These are phyloP conservation scores for Varanus salvator DNA, from an alignment of 2,113 vertebrate genomes.

Conservation along the genomic window DNA sequence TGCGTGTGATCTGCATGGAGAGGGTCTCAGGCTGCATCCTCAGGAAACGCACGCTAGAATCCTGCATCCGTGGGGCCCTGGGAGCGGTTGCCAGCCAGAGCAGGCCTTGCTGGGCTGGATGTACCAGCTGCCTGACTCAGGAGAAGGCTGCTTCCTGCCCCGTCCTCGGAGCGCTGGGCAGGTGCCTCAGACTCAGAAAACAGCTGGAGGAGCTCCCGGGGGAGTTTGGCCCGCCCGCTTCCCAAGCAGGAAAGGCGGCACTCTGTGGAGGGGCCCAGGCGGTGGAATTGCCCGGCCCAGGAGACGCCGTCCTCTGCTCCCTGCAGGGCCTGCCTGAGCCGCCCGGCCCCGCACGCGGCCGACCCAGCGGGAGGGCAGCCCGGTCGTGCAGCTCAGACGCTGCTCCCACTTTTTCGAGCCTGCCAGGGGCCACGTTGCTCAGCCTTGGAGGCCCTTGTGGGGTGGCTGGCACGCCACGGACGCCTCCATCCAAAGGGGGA, in stretches of 20 bases:
- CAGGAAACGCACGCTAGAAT: not conserved
- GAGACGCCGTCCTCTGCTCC: not conserved
- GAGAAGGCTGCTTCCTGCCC: not conserved
- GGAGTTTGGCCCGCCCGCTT: not conserved
- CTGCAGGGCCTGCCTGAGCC: not conserved
- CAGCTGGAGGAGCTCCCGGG: not conserved
- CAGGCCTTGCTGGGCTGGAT: too few species aligned
- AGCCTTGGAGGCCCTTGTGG: not conserved
- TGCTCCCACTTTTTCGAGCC: not conserved
- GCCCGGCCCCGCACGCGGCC: not conserved
- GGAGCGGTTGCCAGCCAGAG: not conserved
- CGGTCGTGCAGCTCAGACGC: too few species aligned
- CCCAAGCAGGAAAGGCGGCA: too few species aligned
- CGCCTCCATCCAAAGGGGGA: not conserved
- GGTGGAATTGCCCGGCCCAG: not conserved
- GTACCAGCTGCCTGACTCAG: too few species aligned
- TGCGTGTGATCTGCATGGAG: not conserved
- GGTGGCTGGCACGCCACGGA: not conserved
- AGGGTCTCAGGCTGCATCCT: too few species aligned
- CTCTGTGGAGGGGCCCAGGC: not conserved
- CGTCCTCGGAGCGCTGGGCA: not conserved
- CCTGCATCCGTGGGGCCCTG: not conserved
- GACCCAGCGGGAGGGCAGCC: not conserved
- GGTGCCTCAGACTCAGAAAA: not conserved
- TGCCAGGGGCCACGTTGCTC: not conserved